Base-by-base conservation (phyloP, 2,113 vertebrate species). In the Zapus hudsonius region DNA sequence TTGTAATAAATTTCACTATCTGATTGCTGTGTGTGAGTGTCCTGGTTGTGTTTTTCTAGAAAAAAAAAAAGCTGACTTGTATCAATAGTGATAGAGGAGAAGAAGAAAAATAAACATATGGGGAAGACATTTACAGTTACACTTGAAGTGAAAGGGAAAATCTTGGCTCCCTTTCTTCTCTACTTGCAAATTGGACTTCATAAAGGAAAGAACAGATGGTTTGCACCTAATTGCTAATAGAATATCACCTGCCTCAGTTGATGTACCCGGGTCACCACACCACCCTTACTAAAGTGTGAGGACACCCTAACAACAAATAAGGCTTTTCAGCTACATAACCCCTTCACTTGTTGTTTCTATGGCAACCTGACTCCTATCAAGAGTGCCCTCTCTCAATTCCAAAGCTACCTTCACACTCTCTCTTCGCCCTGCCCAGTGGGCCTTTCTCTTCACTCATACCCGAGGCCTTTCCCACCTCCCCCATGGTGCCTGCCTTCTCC, bases 381-480 rank as follows among this genome's bases (percentile, higher is more conserved):
- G 5, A 22, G 11, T 63, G 55, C 20, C 12, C 25, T 36, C 12
- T 44, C 57, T 29, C 29, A 10, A 3, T 22, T 79, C n/a, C 20
- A 25, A 0, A 36, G 10, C 1, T 5, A 15, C 5, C 31, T 31
- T 38, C 55, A 12, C 9, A 8, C 23, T 23, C 23, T 33, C 2
- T 66, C 7, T 31, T 36, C 33, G 4, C 3, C 36, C 47, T 67
- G 47, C 7, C 11, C 7, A 10, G 2, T 20, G 44, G 4, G 4
- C 1, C 7, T 52, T 29, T 13, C 44, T 52, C 15, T 31, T 63
- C 0, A 0, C 33, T 3, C 7, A 69, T 2, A 10, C 13, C 42
- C n/a, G 17, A 52, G 2, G 4, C 3, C 9, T 67, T 91, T 38
- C 36, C 12, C 63, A 36, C 12, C 13, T 5, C 31, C n/a, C 3